Percentiles rank a stretch among this genome's conserved stretches.
Evolutionary conservation across 1,140 invertebrate genomes (phyloP).

Genomic region (Pinna nobilis): DNA sequence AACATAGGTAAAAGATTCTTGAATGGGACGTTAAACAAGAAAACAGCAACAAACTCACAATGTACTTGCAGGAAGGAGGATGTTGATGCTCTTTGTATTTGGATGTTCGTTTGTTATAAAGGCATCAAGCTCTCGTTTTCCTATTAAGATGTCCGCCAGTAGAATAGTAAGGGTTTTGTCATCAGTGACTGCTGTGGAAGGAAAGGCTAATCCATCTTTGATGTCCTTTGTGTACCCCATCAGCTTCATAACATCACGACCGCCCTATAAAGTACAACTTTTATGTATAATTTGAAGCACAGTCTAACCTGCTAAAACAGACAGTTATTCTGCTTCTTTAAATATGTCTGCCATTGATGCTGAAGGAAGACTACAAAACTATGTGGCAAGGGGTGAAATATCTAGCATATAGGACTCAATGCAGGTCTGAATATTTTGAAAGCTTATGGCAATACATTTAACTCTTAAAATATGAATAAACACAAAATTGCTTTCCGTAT

Average conservation of each 20-base stretch:
- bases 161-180: constrained; percentile 29
- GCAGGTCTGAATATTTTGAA: too few species aligned
- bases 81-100: constrained; percentile 39
- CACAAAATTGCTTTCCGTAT: too few species aligned
- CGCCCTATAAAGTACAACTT: constrained; percentile 40
- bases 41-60: constrained; percentile 32
- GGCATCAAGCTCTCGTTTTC: constrained; percentile 47
- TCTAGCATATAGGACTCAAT: too few species aligned
- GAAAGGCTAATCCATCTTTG: constrained; percentile 52
- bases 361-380: too few species aligned
- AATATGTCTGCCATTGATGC: too few species aligned
- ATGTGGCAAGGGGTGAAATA: too few species aligned
- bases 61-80: constrained; percentile 32
- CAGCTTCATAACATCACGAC: constrained; percentile 46
- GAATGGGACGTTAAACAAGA: not conserved
- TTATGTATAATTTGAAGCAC: not conserved
- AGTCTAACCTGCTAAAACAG: too few species aligned
- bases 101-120: constrained; percentile 51
- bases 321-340: too few species aligned
- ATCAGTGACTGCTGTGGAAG: constrained; percentile 41
- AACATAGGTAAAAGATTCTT: too few species aligned
- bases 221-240: constrained; percentile 55
- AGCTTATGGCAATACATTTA: too few species aligned
- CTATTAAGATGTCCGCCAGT: constrained; percentile 49
- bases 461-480: too few species aligned